Evolutionary conservation across 2,888 invertebrate genomes (phyloP).

Genomic region (Endotricha flammealis): DNA sequence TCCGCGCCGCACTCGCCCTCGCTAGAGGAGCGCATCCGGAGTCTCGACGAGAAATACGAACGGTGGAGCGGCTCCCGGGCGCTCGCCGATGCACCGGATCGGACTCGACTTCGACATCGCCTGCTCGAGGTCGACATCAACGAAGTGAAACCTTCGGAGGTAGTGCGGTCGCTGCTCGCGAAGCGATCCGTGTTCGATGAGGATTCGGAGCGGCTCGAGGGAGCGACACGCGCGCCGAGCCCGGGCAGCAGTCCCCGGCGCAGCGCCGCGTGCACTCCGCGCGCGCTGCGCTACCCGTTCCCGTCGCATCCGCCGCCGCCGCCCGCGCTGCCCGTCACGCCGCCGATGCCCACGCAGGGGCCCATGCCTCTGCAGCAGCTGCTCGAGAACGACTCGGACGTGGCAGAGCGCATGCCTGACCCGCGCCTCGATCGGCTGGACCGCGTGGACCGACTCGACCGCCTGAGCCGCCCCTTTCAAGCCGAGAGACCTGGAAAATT

Average conservation of each 20-base stretch:
- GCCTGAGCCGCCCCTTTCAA: constrained; percentile 1
- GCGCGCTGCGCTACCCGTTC: constrained; percentile 85
- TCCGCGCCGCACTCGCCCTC: constrained; percentile 85
- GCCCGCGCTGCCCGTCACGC: constrained; percentile 15
- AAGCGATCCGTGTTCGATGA: constrained; percentile 97
- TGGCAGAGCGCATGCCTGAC: constrained; percentile 31
- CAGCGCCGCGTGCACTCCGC: constrained; percentile 54
- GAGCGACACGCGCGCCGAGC: constrained; percentile 90
- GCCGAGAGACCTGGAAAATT: constrained; percentile 28
- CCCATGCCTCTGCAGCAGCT: constrained; percentile 6
- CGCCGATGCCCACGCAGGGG: constrained; percentile 11
- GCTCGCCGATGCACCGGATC: constrained; percentile 77
- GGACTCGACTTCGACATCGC: constrained; percentile 82
- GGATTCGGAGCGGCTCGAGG: constrained; percentile 94
- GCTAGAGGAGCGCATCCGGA: constrained; percentile 93
- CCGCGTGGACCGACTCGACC: constrained; percentile 27
- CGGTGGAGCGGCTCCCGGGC: constrained; percentile 87
- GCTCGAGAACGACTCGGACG: constrained; percentile 13
- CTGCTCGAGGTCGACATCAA: constrained; percentile 88
- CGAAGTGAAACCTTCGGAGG: constrained; percentile 94
- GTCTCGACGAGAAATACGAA: constrained; percentile 95
- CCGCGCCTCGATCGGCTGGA: constrained; percentile 39
- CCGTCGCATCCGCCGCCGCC: constrained; percentile 83
- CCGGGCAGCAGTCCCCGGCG: constrained; percentile 52
- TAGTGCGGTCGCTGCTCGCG: constrained; percentile 93